phyloP scores from a whole-genome alignment of 2,888 invertebrate species.

The Conus canariensis region DNA sequence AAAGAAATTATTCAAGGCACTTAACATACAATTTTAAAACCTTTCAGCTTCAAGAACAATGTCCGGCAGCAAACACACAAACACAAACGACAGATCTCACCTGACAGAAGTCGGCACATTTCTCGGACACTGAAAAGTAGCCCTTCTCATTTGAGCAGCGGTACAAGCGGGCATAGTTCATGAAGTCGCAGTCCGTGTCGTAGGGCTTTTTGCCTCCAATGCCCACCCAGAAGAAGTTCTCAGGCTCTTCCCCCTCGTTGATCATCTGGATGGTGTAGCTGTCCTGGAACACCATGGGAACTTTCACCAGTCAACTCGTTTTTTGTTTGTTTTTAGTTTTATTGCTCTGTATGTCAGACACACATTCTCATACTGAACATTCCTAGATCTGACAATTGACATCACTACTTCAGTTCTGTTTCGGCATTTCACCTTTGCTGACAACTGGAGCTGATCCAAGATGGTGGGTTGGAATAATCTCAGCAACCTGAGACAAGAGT shows the following conservation, averaged over 20 bases:
- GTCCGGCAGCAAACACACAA: neutral
- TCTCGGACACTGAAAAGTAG: constrained; percentile 99
- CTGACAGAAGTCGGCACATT: constrained; percentile 98
- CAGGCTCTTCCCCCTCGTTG: constrained; percentile 95
- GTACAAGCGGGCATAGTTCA: constrained; percentile 95
- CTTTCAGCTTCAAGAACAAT: too few relatives aligned
- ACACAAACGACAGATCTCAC: constrained; percentile 79
- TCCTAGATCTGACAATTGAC: too few relatives aligned
- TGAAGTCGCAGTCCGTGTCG: constrained; percentile 92
- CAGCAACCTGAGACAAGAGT: too few relatives aligned
- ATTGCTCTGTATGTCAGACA: too few relatives aligned
- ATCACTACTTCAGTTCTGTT: too few relatives aligned
- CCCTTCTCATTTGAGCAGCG: constrained; percentile 99
- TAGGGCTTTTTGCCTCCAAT: constrained; percentile 94
- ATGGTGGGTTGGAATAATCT: too few relatives aligned
- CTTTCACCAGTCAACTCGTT: neutral
- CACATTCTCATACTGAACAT: too few relatives aligned
- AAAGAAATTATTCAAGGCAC: too few relatives aligned
- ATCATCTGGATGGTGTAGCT: constrained; percentile 81
- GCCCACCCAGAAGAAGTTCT: constrained; percentile 99
- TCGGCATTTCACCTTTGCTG: too few relatives aligned
- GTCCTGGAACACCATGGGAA: constrained; percentile 67
- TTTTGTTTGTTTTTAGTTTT: neutral
- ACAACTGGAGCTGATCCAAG: too few relatives aligned
- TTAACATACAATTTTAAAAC: too few relatives aligned